Conservation (phyloP, 2,113 vertebrate genomes). For the Trochalopteron elliotii region DNA sequence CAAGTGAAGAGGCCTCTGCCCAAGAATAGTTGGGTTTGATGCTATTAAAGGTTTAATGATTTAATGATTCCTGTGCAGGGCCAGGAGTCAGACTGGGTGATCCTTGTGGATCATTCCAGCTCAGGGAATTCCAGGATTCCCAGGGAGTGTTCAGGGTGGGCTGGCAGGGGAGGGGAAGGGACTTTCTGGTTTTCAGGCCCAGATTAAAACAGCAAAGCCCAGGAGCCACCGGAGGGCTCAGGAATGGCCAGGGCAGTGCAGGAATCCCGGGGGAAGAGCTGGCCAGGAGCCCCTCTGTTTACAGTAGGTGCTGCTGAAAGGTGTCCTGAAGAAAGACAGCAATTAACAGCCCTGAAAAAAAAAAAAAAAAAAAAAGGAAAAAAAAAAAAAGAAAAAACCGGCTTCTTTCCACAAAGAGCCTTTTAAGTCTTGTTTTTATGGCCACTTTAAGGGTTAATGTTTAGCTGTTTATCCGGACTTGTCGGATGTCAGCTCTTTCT, state of each 20-base stretch:
- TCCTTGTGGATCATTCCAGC: too few species aligned
- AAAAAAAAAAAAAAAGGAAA: not conserved
- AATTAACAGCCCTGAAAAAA: constrained; percentile 48
- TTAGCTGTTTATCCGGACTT: constrained; percentile 70
- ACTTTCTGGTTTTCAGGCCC: not conserved
- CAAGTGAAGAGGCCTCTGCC: not conserved
- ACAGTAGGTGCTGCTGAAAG: constrained; percentile 46
- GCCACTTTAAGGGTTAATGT: constrained; percentile 72
- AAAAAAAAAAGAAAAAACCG: constrained; percentile 16
- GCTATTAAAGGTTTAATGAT: not conserved
- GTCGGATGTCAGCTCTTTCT: constrained; percentile 69
- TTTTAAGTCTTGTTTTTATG: constrained; percentile 49
- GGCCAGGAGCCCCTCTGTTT: constrained; percentile 2
- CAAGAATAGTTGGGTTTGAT: not conserved
- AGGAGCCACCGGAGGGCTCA: fast-evolving
- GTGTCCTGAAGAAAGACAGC: constrained; percentile 62
- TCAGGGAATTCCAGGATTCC: not conserved
- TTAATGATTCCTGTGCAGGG: not conserved
- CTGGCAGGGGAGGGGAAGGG: not conserved
- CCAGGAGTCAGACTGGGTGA: fast-evolving
- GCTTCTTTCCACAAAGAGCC: constrained; percentile 54
- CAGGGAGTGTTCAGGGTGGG: not conserved
- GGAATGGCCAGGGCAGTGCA: not conserved
- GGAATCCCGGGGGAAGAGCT: not conserved
- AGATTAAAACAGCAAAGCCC: not conserved